These are phyloP conservation scores for Sander vitreus DNA, from an alignment of 2,113 vertebrate species.

Conservation along the genomic window DNA sequence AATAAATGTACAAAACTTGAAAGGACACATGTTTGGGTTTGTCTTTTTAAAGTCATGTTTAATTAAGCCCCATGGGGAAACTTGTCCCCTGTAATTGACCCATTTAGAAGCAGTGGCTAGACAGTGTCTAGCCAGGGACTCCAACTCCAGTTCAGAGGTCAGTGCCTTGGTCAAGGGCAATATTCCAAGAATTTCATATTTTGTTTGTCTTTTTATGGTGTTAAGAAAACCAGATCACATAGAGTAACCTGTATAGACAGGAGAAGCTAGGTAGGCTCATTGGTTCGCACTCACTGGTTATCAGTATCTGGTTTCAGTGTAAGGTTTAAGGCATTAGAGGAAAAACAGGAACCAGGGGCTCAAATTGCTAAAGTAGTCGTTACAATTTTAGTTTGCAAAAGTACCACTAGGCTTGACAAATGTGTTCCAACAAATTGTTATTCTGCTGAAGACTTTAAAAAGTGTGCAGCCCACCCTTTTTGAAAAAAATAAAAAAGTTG, in stretches of 20 bases:
- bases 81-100: not conserved
- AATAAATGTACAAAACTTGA: not conserved
- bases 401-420: not conserved
- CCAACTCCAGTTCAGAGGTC: not conserved
- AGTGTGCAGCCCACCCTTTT: not conserved
- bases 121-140: not conserved
- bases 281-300: too few relatives aligned
- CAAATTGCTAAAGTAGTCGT: not conserved
- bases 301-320: too few relatives aligned
- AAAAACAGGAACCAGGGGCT: not conserved
- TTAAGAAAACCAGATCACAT: too few relatives aligned
- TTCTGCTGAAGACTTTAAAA: not conserved
- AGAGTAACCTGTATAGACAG: too few relatives aligned
- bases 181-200: too few relatives aligned
- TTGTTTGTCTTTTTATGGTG: too few relatives aligned
- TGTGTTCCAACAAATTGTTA: not conserved
- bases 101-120: not conserved
- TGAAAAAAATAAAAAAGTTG: too few relatives aligned
- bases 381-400: not conserved
- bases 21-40: conserved; percentile 21
- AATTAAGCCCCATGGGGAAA: not conserved
- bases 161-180: not conserved
- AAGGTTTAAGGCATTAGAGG: too few relatives aligned
- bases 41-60: conserved; percentile 28
- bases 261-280: too few relatives aligned